Conservation (phyloP, 2,113 vertebrate species). For the Heloderma charlesbogerti region DNA sequence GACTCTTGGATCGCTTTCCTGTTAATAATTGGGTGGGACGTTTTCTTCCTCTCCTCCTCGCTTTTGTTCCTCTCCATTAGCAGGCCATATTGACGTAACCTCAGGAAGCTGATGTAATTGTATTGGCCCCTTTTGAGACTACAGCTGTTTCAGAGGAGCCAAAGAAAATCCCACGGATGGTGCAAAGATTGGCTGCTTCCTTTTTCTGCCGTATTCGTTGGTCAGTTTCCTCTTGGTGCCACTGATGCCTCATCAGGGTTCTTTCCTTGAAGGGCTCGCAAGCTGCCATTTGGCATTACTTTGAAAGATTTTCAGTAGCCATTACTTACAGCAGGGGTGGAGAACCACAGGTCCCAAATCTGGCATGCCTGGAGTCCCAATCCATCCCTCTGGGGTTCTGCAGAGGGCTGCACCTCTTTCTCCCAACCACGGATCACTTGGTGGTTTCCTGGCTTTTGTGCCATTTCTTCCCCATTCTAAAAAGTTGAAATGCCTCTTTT, state of each 20-base stretch:
- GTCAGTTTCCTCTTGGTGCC: background rate
- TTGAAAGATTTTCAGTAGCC: background rate
- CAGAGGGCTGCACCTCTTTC: too few relatives aligned
- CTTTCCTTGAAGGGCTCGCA: background rate
- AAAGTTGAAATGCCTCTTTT: too few relatives aligned
- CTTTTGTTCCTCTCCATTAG: constrained; percentile 24
- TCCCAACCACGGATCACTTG: too few relatives aligned
- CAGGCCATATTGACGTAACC: accelerated
- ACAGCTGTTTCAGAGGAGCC: constrained; percentile 70
- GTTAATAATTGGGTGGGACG: constrained; percentile 36
- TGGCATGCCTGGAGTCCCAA: too few relatives aligned
- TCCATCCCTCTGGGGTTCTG: too few relatives aligned
- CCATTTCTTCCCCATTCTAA: too few relatives aligned
- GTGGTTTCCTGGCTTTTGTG: too few relatives aligned
- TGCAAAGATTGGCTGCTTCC: constrained; percentile 32
- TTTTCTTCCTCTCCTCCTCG: background rate
- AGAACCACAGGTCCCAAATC: too few relatives aligned
- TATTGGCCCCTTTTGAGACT: constrained; percentile 17
- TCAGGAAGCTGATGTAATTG: constrained; percentile 42
- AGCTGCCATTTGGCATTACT: background rate
- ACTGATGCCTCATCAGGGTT: background rate
- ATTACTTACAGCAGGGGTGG: background rate
- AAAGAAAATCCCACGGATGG: constrained; percentile 28
- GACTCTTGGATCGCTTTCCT: constrained; percentile 55
- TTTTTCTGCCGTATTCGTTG: background rate